Evolutionary conservation across 2,797 vertebrate species (phyloP), one percentile per base, ranked within the genome.

Genomic region (Leuciscus waleckii): DNA sequence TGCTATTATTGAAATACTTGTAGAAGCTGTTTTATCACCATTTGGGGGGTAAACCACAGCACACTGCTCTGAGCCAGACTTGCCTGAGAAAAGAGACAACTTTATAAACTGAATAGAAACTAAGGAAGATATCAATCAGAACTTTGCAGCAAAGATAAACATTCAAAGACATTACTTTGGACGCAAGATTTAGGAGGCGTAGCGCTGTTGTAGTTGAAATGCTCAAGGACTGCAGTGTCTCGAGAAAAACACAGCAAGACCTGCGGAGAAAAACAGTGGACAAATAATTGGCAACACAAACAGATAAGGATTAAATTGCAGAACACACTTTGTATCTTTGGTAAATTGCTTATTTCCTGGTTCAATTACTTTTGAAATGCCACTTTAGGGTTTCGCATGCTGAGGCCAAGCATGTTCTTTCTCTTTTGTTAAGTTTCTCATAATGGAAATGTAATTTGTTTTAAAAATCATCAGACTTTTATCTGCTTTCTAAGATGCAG

Each of bases 231-330:
- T 29, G 96, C 95, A 0, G 98, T 98, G 91, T 99, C 98, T 79
- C 98, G 94, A 74, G 98, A 99, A 92, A 99, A 99, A 91, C 98
- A 99, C 83, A 99, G 95, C 87, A 99, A 91, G 68, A 99, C 97
- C 98, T 99, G 92, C 16, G 87, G 74, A 88, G 16, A 58, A 56
- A 82, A 79, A 86, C 76, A 87, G 70, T 13, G 65, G 17, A 10
- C 35, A 89, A 69, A 77, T 39, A 37, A 68, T 81, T 63, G 85
- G 37, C 87, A 69, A 58, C n/a, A 46, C 74, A 61, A 19, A 61
- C 65, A 78, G 9, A 87, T 70, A 81, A 58, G 51, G 16, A 83
- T 54, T 76, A 70, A 32, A 85, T 71, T 70, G 68, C 78, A 1
- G 58, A 80, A 41, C 4, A 43, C 74, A 63, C 73, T 68, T 74